Evolutionary conservation across 2,888 invertebrate genomes (phyloP).

Genomic region (Chydorus sphaericus): DNA sequence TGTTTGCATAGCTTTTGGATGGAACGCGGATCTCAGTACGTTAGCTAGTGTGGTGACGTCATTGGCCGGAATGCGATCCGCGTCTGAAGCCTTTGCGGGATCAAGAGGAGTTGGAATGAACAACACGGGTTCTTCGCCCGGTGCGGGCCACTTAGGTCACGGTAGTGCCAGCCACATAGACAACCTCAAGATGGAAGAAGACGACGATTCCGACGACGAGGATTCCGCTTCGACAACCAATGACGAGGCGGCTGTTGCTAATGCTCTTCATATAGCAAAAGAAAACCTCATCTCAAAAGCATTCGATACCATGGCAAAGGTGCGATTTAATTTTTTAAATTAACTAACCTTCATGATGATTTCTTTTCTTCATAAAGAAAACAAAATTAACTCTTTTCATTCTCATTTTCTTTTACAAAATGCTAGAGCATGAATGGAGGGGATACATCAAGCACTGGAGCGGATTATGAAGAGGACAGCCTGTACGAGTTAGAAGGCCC

Average conservation of each 20-base stretch:
- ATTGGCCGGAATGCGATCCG: slow-evolving; percentile 29
- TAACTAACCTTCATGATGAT: slow-evolving; percentile 16
- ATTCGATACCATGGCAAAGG: slow-evolving; percentile 51
- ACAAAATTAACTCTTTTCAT: neutral
- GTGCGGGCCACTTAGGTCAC: neutral
- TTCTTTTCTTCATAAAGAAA: slow-evolving; percentile 7
- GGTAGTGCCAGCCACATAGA: no score
- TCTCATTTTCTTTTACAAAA: slow-evolving; percentile 14
- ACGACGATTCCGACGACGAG: slow-evolving; percentile 32
- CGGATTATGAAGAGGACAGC: slow-evolving; percentile 24
- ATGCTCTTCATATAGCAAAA: slow-evolving; percentile 43
- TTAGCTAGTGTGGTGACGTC: slow-evolving; percentile 35
- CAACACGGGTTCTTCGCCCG: neutral
- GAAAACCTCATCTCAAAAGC: slow-evolving; percentile 56
- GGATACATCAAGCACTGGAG: slow-evolving; percentile 21
- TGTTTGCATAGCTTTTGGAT: neutral
- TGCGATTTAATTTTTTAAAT: no score
- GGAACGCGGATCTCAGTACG: slow-evolving; percentile 30
- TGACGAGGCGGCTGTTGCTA: slow-evolving; percentile 35
- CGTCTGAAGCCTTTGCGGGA: slow-evolving; percentile 2
- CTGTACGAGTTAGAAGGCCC: slow-evolving; percentile 40
- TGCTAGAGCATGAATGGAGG: slow-evolving; percentile 21
- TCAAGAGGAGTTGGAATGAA: neutral
- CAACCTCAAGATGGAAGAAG: slow-evolving; percentile 14
- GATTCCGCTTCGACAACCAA: slow-evolving; percentile 27